Evolutionary conservation across 1,140 invertebrate species (phyloP).

Genomic region (Metopolophium dirhodum): DNA sequence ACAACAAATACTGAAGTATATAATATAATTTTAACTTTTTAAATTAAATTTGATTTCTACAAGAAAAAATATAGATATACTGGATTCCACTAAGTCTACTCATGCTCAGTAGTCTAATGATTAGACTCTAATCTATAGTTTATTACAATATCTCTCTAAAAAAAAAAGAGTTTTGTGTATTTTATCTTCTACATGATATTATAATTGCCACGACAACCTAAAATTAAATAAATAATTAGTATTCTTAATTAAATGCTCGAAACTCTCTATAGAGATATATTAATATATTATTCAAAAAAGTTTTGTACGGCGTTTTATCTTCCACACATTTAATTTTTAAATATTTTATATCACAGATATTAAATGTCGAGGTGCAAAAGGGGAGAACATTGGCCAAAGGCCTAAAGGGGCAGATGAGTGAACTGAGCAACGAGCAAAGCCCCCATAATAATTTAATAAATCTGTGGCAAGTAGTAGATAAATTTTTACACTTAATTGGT

Average conservation of each 20-base stretch:
- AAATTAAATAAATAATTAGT: too few species aligned
- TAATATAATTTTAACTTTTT: background rate
- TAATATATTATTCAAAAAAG: background rate
- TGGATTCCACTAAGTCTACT: background rate
- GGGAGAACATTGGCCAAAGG: too few species aligned
- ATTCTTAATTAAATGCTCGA: too few species aligned
- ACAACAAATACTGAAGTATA: background rate
- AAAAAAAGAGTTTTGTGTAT: background rate
- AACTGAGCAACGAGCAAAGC: background rate
- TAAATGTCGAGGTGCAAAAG: background rate
- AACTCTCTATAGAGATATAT: too few species aligned
- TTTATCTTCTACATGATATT: background rate
- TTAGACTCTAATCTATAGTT: background rate
- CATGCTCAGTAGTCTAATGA: background rate
- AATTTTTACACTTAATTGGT: background rate
- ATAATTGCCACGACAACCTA: too few species aligned
- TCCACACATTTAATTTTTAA: background rate
- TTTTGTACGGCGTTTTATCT: background rate
- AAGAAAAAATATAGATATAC: background rate
- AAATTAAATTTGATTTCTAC: background rate
- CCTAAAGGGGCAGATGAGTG: background rate
- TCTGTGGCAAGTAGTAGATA: background rate
- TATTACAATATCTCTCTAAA: background rate
- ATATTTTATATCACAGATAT: background rate
- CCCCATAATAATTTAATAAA: background rate